phyloP scores from a whole-genome alignment of 1,140 invertebrate genomes.

The Lasioglossum baleicum region DNA sequence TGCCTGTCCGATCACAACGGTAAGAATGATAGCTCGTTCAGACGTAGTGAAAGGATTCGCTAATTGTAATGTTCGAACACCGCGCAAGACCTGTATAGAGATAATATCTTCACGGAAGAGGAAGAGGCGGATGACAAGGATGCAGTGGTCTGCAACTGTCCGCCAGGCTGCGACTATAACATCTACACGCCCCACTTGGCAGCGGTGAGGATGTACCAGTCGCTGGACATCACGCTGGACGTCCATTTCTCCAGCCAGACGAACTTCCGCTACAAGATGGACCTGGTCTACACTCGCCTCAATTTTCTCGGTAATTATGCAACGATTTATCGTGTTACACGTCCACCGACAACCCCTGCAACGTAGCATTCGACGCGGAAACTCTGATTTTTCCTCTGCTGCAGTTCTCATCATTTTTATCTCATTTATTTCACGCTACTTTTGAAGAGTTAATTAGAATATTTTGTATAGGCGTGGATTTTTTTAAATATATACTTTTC shows the following conservation, averaged over 20 bases:
- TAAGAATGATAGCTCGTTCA: conserved; percentile 1
- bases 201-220: conserved; percentile 20
- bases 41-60: background rate
- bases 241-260: conserved; percentile 47
- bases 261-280: conserved; percentile 51
- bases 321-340: background rate
- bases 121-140: background rate
- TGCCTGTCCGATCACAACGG: conserved; percentile 41
- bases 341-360: background rate
- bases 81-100: conserved; percentile 41
- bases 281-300: conserved; percentile 40
- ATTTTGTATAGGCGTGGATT: too few species aligned
- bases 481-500: too few species aligned
- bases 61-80: background rate
- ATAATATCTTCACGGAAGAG: conserved; percentile 17
- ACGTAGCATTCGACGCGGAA: background rate
- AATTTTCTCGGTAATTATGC: conserved; percentile 43
- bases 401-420: background rate
- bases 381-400: background rate
- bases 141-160: conserved; percentile 45
- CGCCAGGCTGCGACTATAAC: conserved; percentile 46
- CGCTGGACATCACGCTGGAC: conserved; percentile 34
- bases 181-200: conserved; percentile 27
- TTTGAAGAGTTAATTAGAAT: too few species aligned
- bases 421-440: too few species aligned